phyloP scores from a whole-genome alignment of 1,140 invertebrate species.

The Cherax destructor region DNA sequence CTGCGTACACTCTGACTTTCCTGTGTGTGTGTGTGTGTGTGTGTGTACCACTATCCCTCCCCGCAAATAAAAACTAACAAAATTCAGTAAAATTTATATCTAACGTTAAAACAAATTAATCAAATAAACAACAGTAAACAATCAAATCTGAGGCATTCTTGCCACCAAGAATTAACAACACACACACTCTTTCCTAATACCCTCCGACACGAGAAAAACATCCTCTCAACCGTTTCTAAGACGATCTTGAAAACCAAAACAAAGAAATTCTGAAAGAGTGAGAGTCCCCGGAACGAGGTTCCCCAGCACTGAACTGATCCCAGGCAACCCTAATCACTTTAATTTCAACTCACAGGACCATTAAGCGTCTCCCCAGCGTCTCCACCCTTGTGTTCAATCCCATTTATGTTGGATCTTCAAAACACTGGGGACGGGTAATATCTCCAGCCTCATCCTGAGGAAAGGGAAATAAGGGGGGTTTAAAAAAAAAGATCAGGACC shows the following conservation, averaged over 20 bases:
- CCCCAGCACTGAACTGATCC: slow-evolving; percentile 26
- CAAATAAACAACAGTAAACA: too few relatives aligned
- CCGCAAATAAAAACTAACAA: too few relatives aligned
- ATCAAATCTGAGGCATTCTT: too few relatives aligned
- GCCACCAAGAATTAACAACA: not conserved
- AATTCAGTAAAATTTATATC: too few relatives aligned
- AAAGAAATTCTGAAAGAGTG: not conserved
- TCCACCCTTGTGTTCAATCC: slow-evolving; percentile 32
- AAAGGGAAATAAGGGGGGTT: not conserved
- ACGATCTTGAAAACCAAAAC: not conserved
- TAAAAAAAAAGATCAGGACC: not conserved
- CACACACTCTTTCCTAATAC: not conserved
- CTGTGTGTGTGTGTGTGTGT: too few relatives aligned
- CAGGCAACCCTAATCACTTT: slow-evolving; percentile 45
- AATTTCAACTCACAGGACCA: slow-evolving; percentile 48
- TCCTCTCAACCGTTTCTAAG: not conserved
- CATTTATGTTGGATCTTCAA: slow-evolving; percentile 54
- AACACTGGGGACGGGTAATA: slow-evolving; percentile 17
- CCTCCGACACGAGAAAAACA: not conserved
- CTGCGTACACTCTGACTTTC: too few relatives aligned
- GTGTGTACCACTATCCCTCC: too few relatives aligned
- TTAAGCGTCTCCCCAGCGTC: slow-evolving; percentile 33
- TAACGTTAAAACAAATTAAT: too few relatives aligned
- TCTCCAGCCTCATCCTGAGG: not conserved
- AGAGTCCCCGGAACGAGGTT: not conserved